Evolutionary conservation across 2,888 invertebrate species (phyloP).

Genomic region (Sericinus montela): DNA sequence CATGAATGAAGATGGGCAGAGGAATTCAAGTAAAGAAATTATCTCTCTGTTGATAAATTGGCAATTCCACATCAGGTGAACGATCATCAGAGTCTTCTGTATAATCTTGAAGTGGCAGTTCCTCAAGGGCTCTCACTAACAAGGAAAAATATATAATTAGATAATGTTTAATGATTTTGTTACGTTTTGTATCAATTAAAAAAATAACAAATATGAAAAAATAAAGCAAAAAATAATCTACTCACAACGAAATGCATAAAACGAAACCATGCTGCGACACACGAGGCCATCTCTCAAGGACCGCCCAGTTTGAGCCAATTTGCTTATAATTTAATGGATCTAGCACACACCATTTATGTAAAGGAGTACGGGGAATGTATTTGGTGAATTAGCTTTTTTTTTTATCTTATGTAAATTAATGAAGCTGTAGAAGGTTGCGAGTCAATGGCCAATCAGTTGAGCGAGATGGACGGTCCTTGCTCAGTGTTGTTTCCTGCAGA

Average conservation of each 20-base stretch:
- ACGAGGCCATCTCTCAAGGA: conserved; percentile 54
- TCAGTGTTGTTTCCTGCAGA: conserved; percentile 75
- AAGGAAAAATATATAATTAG: conserved; percentile 17
- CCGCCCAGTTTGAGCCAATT: conserved; percentile 48
- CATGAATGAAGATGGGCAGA: no score
- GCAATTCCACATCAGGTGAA: conserved; percentile 88
- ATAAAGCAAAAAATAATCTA: conserved; percentile 47
- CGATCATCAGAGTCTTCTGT: conserved; percentile 84
- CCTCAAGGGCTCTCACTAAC: conserved; percentile 88
- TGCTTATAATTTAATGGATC: conserved; percentile 31
- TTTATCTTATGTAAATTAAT: conserved; percentile 22
- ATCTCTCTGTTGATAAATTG: conserved; percentile 91
- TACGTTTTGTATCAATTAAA: no score
- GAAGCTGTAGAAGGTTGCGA: conserved; percentile 23
- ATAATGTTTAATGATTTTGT: neutral
- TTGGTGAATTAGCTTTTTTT: conserved; percentile 18
- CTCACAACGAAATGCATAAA: conserved; percentile 77
- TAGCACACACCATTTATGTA: conserved; percentile 14
- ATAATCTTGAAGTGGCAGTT: conserved; percentile 80
- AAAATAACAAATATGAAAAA: conserved; percentile 27
- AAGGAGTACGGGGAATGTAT: conserved; percentile 2
- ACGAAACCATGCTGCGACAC: conserved; percentile 69
- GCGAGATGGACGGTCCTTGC: conserved; percentile 63
- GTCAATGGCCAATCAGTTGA: conserved; percentile 54
- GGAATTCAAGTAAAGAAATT: conserved; percentile 84